Evolutionary conservation across 1,140 invertebrate species (phyloP).

Genomic region (Potamilus streckersoni): DNA sequence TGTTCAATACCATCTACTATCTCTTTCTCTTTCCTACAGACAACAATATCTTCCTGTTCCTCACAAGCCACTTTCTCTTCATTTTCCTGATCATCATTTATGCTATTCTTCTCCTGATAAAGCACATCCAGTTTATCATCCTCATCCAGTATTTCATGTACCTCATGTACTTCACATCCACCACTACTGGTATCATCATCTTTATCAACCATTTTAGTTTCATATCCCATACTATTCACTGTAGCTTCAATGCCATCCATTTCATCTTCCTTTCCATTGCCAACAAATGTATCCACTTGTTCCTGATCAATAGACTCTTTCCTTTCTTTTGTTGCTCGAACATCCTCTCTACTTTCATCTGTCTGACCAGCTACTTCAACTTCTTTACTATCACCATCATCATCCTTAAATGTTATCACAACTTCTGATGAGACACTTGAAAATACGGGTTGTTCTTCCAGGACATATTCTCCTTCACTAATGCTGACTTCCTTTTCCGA

Average conservation of each 20-base stretch:
- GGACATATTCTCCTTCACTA: neutral
- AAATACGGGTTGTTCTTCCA: neutral
- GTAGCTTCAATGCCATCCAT: neutral
- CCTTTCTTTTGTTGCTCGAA: neutral
- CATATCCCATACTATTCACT: neutral
- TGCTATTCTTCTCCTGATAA: conserved; percentile 2
- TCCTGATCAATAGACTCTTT: neutral
- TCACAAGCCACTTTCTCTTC: neutral
- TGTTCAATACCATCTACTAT: neutral
- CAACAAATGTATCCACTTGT: neutral
- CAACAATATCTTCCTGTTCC: neutral
- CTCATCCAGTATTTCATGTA: neutral
- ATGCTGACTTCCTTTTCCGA: neutral
- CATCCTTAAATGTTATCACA: neutral
- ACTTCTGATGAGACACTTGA: neutral
- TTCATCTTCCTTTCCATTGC: neutral
- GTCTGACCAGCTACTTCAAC: neutral
- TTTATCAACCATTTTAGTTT: neutral
- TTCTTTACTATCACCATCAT: neutral
- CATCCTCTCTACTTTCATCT: conserved; percentile 1
- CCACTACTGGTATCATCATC: neutral
- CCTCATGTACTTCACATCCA: neutral
- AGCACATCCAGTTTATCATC: neutral
- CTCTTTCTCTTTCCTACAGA: neutral
- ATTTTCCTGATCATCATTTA: conserved; percentile 1